Evolutionary conservation across 2,888 invertebrate genomes (phyloP), one percentile per base, ranked within the genome.

Genomic region (Sarcophaga rosellei): DNA sequence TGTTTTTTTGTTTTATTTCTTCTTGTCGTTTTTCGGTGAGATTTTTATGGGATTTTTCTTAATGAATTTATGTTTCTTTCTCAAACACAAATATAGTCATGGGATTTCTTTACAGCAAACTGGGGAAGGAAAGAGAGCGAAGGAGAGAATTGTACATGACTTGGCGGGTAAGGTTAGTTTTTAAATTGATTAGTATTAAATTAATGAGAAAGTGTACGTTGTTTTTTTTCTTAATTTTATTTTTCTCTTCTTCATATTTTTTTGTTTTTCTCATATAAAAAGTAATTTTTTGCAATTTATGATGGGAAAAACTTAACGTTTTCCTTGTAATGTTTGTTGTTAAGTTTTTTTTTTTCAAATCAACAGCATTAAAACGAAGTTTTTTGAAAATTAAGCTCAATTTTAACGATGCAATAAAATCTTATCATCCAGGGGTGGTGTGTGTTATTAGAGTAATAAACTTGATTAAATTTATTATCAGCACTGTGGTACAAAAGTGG

Each of bases 31-130:
- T 17, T 63, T 70, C 69, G 62, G 80, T 70, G 86, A 77, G 81
- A 83, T 78, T 86, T 86, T 86, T 86, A 86, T 86, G 83, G 80
- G 86, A 83, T 74, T 81, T 35, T 83, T 81, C 63, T 83, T 86
- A 86, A 86, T 86, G 77, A 86, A 81, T 86, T 86, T 81, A 86
- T 86, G 83, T 74, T 74, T 69, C 15, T 59, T 59, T 68, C 17
- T 44, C 21, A 47, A 35, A 35, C n/a, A 6, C 66, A 45, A 23
- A 17, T 17, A 23, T 35, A 61, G 53, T 53, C 23, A 2, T 35
- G 57, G 69, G 61, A 53, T 47, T 68, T n/a, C 35, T 11, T 65
- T 35, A 35, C 35, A 35, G 3, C 35, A 10, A 35, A 35, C 10
- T 35, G 8, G 0, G 0, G 1, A 1, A 2, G 35, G 1, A 35